Evolutionary conservation across 2,113 vertebrate genomes (phyloP), one percentile per base, ranked within the genome.

Genomic region (Isichthys henryi): DNA sequence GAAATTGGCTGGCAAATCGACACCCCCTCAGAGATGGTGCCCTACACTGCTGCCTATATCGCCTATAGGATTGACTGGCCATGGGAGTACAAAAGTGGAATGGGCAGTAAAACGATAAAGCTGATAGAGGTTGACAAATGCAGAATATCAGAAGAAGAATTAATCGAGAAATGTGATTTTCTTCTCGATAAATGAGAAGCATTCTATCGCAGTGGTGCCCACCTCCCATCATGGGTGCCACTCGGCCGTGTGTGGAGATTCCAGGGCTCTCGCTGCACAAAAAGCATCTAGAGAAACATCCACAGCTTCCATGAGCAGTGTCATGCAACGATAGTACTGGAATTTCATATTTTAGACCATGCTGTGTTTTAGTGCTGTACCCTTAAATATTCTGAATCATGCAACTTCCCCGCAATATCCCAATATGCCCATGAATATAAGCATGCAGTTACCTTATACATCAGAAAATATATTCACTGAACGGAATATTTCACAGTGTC

Each of bases 171-270:
- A 70, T 31, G n/a, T 1, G n/a, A 5, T 70, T 70, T 5, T 70
- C 62, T 5, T 31, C 27, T 70, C 11, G 10, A 31, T 31, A 13
- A 70, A 70, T 11, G 62, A 31, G 62, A 70, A 13, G 1, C 9
- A 1, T 1, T 70, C n/a, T 0, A 1, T 13, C 4, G 10, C 3
- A 11, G 62, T 13, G n/a, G 10, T 27, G 62, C 1, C 9, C n/a
- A 0, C 10, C 31, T 11, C 3, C n/a, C 3, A 0, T 70, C 27
- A 13, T 5, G n/a, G 62, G n/a, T 1, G 0, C 23, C 23, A 2
- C 56, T n/a, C 56, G 9, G 56, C 2, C 21, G 0, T 2, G 21
- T 58, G 56, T 58, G 21, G 56, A 3, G 52, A 7, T 23, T 58
- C 56, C 56, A 23, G 56, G 21, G 21, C 1, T n/a, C 21, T 23